A percentile compares a stretch with the other conserved stretches of the same genome.
phyloP scores from a whole-genome alignment of 2,797 vertebrate genomes.

The Bufotes viridis region DNA sequence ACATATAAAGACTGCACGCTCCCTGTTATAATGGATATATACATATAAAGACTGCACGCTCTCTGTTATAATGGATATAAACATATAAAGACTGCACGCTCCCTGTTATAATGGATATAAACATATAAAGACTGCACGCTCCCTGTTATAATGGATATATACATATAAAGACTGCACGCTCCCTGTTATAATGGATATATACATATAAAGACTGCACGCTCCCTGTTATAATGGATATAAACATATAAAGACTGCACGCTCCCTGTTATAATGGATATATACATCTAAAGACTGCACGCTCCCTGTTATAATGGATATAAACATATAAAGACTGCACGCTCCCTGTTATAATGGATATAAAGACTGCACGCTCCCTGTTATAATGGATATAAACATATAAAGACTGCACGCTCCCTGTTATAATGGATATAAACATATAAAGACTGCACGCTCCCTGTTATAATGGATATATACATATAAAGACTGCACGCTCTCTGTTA shows the following conservation, averaged over 20 bases:
- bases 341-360: too few species aligned
- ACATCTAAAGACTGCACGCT: conserved; percentile 89
- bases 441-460: fast-evolving
- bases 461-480: too few species aligned
- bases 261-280: too few species aligned
- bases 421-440: not conserved
- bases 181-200: too few species aligned
- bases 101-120: too few species aligned
- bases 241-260: not conserved
- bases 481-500: conserved; percentile 87
- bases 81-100: not conserved
- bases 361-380: conserved; percentile 87
- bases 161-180: not conserved
- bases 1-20: not conserved
- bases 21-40: too few species aligned
- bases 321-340: not conserved
- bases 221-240: conserved; percentile 72
- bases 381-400: not conserved
- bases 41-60: conserved; percentile 89
- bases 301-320: conserved; percentile 72
- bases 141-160: conserved; percentile 72
- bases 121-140: conserved; percentile 89
- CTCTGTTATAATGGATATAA: conserved; percentile 72
- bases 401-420: conserved; percentile 85
- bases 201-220: conserved; percentile 89